Evolutionary conservation across 1,140 invertebrate species (phyloP), one percentile per base, ranked within the genome.

Genomic region (Drosophila gunungcola): DNA sequence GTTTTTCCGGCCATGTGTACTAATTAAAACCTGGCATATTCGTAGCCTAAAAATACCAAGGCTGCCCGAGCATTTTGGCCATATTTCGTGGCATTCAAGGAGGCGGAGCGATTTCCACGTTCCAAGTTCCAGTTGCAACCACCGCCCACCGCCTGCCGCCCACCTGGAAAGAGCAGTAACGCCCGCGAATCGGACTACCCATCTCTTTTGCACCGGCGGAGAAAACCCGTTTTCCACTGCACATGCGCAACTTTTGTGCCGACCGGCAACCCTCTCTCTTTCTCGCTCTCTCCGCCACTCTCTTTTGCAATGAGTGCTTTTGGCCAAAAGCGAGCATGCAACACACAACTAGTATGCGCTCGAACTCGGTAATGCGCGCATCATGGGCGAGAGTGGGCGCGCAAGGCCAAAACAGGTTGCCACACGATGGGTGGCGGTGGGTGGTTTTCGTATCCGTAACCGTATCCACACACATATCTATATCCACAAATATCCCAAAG

Each of bases 321-420:
- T 68, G 54, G 61, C 72, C 67, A 58, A 74, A 65, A 42, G 73
- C 72, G 52, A 84, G 75, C 77, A 76, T 83, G 82, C 81, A 90
- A 81, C 73, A 81, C 73, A 73, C 79, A 89, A 91, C 90, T 91
- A 91, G 90, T 91, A 86, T 91, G 85, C 90, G 85, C 82, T 91
- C 82, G 80, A 91, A 88, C 90, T 77, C 80, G 80, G 85, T 74
- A 83, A 86, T 80, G 85, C 81, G 77, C 79, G 78, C 90, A 91
- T 91, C 90, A 80, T 73, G 78, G 70, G 82, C 85, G 77, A 91
- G 89, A 85, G 90, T 90, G 82, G 85, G 81, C 90, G 80, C 90
- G 82, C 84, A 73, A 89, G 73, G 68, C 51, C 42, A 42, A 39
- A 45, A 54, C 56, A 43, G 55, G 56, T 55, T 32, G 56, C 12